Evolutionary conservation across 2,113 vertebrate species (phyloP).

Genomic region (Ophthalmolycus amberensis): DNA sequence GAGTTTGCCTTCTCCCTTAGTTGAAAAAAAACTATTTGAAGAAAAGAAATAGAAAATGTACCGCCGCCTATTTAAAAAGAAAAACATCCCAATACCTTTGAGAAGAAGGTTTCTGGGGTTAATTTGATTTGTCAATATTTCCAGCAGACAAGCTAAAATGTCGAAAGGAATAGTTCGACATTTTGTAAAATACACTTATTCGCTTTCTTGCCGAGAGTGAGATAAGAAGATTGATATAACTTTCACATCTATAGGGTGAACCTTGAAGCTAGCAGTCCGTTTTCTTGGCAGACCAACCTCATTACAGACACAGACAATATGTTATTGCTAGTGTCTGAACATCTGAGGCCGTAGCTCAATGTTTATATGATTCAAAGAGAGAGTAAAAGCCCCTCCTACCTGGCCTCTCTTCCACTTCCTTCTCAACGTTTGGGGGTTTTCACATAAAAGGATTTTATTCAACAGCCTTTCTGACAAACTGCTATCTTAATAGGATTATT

Average conservation of each 20-base stretch:
- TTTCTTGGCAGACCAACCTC: not conserved
- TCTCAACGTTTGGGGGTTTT: not conserved
- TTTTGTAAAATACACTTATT: too few species aligned
- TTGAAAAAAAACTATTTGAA: not conserved
- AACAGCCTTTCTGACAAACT: not conserved
- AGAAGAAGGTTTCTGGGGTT: not conserved
- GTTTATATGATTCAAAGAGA: not conserved
- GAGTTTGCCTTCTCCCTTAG: not conserved
- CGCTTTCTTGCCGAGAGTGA: too few species aligned
- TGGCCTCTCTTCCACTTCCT: not conserved
- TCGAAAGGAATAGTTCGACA: not conserved
- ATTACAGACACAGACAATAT: too few species aligned
- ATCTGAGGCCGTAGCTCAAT: too few species aligned
- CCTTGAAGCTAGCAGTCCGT: not conserved
- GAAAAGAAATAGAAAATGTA: not conserved
- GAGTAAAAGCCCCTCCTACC: not conserved
- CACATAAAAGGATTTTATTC: not conserved
- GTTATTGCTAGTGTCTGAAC: too few species aligned
- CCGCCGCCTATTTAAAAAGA: too few species aligned
- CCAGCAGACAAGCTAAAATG: not conserved
- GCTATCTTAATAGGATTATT: not conserved
- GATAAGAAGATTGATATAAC: too few species aligned
- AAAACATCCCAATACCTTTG: too few species aligned
- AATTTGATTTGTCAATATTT: not conserved
- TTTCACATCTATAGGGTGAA: not conserved